Conservation (phyloP, 2,113 vertebrate species). For the Cyanoderma ruficeps region DNA sequence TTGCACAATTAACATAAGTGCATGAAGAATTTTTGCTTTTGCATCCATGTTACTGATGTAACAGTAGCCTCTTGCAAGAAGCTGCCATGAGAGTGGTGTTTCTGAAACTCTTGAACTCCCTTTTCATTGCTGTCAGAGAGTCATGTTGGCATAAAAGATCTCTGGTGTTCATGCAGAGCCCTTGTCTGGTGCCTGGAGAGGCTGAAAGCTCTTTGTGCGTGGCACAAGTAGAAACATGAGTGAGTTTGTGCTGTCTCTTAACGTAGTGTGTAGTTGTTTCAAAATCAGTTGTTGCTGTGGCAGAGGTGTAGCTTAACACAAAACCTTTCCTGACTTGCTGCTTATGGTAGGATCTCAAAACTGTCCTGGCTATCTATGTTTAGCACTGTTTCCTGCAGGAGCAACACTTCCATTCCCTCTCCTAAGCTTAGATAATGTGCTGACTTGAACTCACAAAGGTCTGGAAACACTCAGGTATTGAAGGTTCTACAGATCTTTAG, state of each 20-base stretch:
- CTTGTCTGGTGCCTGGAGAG: not conserved
- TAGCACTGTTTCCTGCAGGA: not conserved
- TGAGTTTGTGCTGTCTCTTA: not conserved
- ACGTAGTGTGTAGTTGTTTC: fast-evolving
- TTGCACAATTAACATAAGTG: not conserved
- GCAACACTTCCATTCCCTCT: not conserved
- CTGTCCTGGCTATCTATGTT: not conserved
- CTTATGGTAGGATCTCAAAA: not conserved
- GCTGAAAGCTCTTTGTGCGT: not conserved
- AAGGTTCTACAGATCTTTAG: not conserved
- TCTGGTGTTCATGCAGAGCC: not conserved
- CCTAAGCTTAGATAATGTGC: not conserved
- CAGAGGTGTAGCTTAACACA: not conserved
- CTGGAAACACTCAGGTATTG: not conserved
- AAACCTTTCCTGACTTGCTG: not conserved
- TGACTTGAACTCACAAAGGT: not conserved
- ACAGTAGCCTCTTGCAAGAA: not conserved
- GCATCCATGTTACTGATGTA: not conserved
- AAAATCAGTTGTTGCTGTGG: not conserved
- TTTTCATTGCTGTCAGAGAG: not conserved
- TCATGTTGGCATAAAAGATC: not conserved
- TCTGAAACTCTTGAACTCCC: not conserved
- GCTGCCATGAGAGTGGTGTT: not conserved
- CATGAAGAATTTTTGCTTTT: not conserved
- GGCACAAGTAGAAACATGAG: not conserved